These are phyloP conservation scores for Myripristis murdjan DNA, from an alignment of 2,797 vertebrate genomes.

Conservation along the genomic window DNA sequence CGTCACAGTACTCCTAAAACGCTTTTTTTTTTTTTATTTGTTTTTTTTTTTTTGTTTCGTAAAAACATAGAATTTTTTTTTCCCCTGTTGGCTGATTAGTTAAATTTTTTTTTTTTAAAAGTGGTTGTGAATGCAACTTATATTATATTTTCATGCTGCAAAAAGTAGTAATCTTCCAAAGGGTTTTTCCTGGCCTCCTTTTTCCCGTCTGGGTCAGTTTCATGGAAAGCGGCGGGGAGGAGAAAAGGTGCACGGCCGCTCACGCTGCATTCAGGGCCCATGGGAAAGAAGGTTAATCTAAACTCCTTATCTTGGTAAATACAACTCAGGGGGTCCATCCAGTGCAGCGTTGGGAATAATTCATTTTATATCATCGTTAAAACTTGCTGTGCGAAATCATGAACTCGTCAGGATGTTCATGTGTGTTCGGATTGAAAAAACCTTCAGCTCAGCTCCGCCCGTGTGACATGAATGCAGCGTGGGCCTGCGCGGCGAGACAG, in stretches of 20 bases:
- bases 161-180: slow-evolving; percentile 22
- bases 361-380: neutral
- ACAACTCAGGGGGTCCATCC: neutral
- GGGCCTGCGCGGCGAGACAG: slow-evolving; percentile 37
- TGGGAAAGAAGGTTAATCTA: neutral
- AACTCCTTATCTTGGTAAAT: neutral
- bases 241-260: slow-evolving; percentile 12
- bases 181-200: slow-evolving; percentile 23
- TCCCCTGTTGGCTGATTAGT: neutral
- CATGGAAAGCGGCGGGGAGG: slow-evolving; percentile 26
- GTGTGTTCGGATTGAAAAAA: neutral
- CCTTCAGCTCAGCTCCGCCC: slow-evolving; percentile 2
- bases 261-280: slow-evolving; percentile 54
- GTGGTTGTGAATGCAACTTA: slow-evolving; percentile 42
- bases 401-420: too few species aligned
- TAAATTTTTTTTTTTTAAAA: slow-evolving; percentile 39
- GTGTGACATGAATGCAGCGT: slow-evolving; percentile 57
- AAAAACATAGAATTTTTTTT: slow-evolving; percentile 33
- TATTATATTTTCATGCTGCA: slow-evolving; percentile 57
- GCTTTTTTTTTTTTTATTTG: slow-evolving; percentile 9
- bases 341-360: neutral
- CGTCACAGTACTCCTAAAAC: neutral
- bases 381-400: slow-evolving; percentile 10
- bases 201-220: slow-evolving; percentile 16
- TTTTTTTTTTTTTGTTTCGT: slow-evolving; percentile 30